A percentile compares a stretch with the other conserved stretches of the same genome.
Evolutionary conservation across 1,140 invertebrate species (phyloP).

Genomic region (Drosophila sp.): DNA sequence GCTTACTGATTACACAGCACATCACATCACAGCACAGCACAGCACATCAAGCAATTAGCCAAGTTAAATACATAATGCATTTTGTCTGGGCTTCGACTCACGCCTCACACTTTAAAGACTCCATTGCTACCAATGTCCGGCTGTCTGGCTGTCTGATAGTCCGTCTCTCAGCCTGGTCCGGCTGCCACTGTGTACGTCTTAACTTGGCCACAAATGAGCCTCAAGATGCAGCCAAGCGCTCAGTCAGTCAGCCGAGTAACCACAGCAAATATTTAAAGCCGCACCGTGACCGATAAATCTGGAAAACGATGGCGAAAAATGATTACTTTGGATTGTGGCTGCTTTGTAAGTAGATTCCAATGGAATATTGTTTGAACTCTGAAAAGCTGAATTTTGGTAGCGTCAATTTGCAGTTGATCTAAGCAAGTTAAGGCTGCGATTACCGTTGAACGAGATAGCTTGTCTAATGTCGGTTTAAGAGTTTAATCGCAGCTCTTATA

Average conservation of each 20-base stretch:
- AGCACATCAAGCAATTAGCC: conserved; percentile 58
- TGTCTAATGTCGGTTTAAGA: conserved; percentile 48
- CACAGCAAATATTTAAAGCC: conserved; percentile 47
- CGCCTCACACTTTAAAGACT: conserved; percentile 33
- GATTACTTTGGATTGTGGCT: conserved; percentile 33
- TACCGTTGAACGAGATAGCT: conserved; percentile 49
- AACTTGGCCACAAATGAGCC: conserved; percentile 43
- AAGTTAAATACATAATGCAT: conserved; percentile 68
- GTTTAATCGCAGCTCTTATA: conserved; percentile 33
- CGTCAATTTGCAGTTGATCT: conserved; percentile 59
- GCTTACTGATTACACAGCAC: conserved; percentile 51
- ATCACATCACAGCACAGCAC: not conserved
- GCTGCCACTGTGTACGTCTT: conserved; percentile 54
- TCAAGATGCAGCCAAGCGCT: conserved; percentile 47
- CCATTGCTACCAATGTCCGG: not conserved
- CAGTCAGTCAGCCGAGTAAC: conserved; percentile 36
- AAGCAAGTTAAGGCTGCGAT: conserved; percentile 38
- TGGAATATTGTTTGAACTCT: conserved; percentile 43
- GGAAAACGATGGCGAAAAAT: conserved; percentile 48
- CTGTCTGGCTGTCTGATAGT: not conserved
- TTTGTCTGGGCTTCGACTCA: conserved; percentile 47
- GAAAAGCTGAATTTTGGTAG: conserved; percentile 43
- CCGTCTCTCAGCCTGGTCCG: conserved; percentile 6
- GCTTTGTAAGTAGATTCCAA: conserved; percentile 6
- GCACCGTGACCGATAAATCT: conserved; percentile 67